phyloP scores from a whole-genome alignment of 2,888 invertebrate genomes.

The Operophtera brumata region DNA sequence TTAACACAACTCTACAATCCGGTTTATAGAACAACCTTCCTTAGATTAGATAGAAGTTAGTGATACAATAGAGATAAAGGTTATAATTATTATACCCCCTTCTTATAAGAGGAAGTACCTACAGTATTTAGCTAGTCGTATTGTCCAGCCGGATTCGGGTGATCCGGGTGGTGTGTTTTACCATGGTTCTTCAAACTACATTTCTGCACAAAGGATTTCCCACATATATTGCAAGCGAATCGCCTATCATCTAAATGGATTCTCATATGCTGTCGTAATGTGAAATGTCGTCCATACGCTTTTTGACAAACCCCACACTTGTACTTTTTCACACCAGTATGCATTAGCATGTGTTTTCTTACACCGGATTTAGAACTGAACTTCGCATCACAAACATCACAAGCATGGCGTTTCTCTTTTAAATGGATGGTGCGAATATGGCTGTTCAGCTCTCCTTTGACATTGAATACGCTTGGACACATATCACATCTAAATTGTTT shows the following conservation, averaged over 20 bases:
- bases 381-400: neutral
- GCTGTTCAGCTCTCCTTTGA: conserved; percentile 29
- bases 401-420: conserved; percentile 21
- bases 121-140: too few relatives aligned
- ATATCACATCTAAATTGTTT: conserved; percentile 67
- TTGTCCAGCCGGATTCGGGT: neutral
- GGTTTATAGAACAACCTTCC: too few relatives aligned
- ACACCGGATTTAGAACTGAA: neutral
- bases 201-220: conserved; percentile 57
- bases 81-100: too few relatives aligned
- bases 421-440: conserved; percentile 46
- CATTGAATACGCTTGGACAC: conserved; percentile 59
- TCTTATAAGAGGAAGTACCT: too few relatives aligned
- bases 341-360: conserved; percentile 41
- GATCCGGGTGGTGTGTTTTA: conserved; percentile 33
- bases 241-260: conserved; percentile 25
- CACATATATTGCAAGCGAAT: conserved; percentile 41
- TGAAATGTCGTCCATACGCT: conserved; percentile 32
- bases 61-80: too few relatives aligned
- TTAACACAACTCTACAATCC: too few relatives aligned
- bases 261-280: conserved; percentile 27
- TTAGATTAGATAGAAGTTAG: too few relatives aligned
- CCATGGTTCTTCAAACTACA: conserved; percentile 41
- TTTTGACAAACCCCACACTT: conserved; percentile 56
- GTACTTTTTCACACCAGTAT: conserved; percentile 51